Percentiles rank a stretch among this genome's conserved stretches.
Conservation (phyloP, 2,113 vertebrate species). For the Crocuta crocuta region DNA sequence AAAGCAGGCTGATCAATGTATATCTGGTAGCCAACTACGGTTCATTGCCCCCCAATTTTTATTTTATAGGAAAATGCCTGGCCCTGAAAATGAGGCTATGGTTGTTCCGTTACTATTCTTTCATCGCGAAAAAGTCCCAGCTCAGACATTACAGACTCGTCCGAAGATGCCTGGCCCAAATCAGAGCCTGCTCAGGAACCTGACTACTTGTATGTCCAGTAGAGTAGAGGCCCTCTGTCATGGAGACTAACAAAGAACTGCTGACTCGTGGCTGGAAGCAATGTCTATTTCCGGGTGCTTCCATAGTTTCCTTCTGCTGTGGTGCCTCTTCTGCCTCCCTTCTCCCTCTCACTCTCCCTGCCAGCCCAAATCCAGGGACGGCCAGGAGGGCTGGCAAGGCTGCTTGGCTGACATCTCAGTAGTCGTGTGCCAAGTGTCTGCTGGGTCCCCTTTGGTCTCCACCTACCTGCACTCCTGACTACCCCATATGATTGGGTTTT, state of each 20-base stretch:
- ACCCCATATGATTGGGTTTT: accelerated
- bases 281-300: background rate
- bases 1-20: background rate
- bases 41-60: background rate
- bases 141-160: background rate
- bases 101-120: background rate
- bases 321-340: too few species aligned
- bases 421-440: accelerated
- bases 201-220: background rate
- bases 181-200: background rate
- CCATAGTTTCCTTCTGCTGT: background rate
- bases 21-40: background rate
- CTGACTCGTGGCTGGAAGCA: background rate
- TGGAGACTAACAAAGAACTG: background rate
- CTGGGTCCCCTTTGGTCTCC: accelerated
- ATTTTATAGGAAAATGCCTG: background rate
- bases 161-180: background rate
- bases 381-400: background rate
- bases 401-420: accelerated
- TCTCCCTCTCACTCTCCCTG: background rate
- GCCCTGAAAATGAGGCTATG: background rate
- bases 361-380: background rate
- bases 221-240: background rate
- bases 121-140: background rate
- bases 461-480: accelerated